Conservation (phyloP, 2,888 invertebrate genomes). For the Urechis unicinctus region DNA sequence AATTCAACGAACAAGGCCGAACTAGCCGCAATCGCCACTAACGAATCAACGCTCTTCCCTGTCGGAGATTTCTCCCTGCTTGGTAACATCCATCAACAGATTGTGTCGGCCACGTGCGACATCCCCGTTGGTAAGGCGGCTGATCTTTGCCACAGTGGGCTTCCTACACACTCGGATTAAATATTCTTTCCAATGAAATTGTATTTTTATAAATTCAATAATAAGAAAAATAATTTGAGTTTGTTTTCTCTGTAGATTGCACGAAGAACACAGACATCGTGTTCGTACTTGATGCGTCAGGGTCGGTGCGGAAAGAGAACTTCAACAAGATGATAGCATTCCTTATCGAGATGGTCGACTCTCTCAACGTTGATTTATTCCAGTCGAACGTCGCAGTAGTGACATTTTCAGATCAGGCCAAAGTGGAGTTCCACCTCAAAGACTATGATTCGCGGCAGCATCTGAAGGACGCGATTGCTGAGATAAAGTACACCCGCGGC, state of each 20-base stretch:
- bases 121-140: conserved; percentile 18
- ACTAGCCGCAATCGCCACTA: conserved; percentile 28
- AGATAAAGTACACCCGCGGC: conserved; percentile 30
- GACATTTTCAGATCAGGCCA: conserved; percentile 14
- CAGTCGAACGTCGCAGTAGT: conserved; percentile 17
- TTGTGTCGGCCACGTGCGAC: conserved; percentile 27
- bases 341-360: conserved; percentile 12
- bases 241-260: conserved; percentile 16
- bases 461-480: conserved; percentile 25
- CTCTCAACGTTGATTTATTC: conserved; percentile 16
- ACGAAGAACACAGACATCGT: conserved; percentile 16
- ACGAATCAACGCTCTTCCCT: conserved; percentile 29
- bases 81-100: conserved; percentile 22
- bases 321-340: conserved; percentile 16
- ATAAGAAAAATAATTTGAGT: too few species aligned
- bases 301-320: conserved; percentile 13
- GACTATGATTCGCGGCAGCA: conserved; percentile 19
- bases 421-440: conserved; percentile 22
- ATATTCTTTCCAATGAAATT: too few species aligned
- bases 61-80: conserved; percentile 26
- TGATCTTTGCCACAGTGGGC: not conserved
- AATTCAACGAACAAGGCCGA: conserved; percentile 8
- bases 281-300: conserved; percentile 18
- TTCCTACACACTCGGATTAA: not conserved
- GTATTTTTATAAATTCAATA: too few species aligned